phyloP scores from a whole-genome alignment of 1,140 invertebrate species.

The Latrodectus geometricus region DNA sequence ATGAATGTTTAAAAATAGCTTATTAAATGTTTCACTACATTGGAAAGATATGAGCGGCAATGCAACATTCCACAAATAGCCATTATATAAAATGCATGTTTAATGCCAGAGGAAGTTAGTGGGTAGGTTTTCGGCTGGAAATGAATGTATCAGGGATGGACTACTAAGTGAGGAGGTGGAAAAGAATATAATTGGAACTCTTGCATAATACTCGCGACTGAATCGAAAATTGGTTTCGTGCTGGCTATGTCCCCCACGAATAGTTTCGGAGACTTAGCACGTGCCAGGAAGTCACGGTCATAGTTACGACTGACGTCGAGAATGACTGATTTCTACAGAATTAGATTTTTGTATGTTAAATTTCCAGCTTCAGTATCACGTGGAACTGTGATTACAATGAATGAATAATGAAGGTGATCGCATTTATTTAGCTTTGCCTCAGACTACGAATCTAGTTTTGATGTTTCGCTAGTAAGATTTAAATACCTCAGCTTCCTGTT shows the following conservation, averaged over 20 bases:
- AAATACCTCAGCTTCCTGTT: no score
- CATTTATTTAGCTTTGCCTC: not conserved
- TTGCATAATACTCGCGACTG: constrained; percentile 34
- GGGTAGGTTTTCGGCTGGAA: not conserved
- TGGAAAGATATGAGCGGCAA: not conserved
- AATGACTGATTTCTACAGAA: constrained; percentile 44
- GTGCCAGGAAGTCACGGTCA: constrained; percentile 49
- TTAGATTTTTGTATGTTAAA: constrained; percentile 30
- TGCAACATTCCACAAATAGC: not conserved
- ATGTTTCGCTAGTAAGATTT: no score
- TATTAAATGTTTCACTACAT: no score
- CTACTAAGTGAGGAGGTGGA: constrained; percentile 36
- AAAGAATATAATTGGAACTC: constrained; percentile 41
- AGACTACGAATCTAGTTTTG: no score
- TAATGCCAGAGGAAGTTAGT: not conserved
- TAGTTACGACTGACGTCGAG: constrained; percentile 43
- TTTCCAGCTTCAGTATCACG: not conserved
- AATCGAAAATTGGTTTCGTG: constrained; percentile 7
- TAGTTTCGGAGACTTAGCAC: constrained; percentile 9
- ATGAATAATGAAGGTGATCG: constrained; percentile 8
- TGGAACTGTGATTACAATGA: not conserved
- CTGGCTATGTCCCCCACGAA: not conserved
- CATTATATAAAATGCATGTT: not conserved
- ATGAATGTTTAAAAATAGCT: no score
- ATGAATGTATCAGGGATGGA: constrained; percentile 16